phyloP scores from a whole-genome alignment of 2,113 vertebrate genomes.

The Ailurus styani region DNA sequence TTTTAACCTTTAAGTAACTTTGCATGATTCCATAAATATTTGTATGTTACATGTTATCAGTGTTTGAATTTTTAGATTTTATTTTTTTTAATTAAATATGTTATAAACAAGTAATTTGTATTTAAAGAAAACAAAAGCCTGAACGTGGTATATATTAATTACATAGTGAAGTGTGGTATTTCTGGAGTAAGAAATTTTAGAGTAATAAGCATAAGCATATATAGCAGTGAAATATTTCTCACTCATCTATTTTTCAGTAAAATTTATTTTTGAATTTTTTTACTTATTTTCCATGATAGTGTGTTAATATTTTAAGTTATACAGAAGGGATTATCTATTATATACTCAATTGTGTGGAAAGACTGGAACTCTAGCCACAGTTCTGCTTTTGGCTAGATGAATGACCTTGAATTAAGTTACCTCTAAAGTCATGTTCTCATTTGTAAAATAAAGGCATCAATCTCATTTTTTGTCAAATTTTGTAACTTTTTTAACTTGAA shows the following conservation, averaged over 20 bases:
- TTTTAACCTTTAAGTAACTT: neutral
- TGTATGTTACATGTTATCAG: neutral
- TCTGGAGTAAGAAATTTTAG: neutral
- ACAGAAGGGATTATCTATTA: neutral
- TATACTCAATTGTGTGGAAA: neutral
- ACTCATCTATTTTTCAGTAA: neutral
- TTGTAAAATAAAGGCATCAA: neutral
- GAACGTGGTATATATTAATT: neutral
- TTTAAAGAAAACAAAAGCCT: conserved; percentile 35
- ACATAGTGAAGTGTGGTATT: conserved; percentile 61
- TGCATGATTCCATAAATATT: conserved; percentile 9
- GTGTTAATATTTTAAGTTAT: conserved; percentile 17
- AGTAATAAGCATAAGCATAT: neutral
- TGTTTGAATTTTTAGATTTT: conserved; percentile 30
- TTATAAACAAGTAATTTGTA: neutral
- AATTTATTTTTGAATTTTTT: conserved; percentile 2
- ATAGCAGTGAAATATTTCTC: conserved; percentile 52
- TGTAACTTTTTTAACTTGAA: neutral
- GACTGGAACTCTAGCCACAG: neutral
- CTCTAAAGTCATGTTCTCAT: conserved; percentile 7
- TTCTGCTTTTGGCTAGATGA: neutral
- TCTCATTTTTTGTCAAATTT: neutral
- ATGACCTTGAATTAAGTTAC: neutral
- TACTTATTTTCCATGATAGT: neutral
- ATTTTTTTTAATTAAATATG: neutral